Evolutionary conservation across 2,888 invertebrate genomes (phyloP).

Genomic region (Hypomecis atomaria): DNA sequence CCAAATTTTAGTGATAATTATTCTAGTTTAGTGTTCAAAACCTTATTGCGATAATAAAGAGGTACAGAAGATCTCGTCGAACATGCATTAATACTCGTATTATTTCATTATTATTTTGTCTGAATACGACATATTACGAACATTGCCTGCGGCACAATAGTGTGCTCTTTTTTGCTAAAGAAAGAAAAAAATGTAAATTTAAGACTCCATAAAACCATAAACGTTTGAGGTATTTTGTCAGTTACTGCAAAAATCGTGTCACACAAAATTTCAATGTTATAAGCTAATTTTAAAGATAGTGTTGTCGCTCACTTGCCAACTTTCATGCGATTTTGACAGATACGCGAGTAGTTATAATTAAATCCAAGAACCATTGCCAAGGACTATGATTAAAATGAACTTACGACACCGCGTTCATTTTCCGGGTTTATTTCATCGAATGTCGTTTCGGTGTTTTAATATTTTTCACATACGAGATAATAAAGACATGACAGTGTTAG

Average conservation of each 20-base stretch:
- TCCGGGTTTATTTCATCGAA: conserved; percentile 37
- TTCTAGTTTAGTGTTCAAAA: too few relatives aligned
- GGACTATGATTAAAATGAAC: conserved; percentile 50
- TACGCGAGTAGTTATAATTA: conserved; percentile 77
- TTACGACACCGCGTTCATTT: conserved; percentile 30
- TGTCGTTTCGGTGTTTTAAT: conserved; percentile 14
- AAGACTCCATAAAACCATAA: neutral
- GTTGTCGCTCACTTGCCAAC: conserved; percentile 75
- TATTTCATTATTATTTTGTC: too few relatives aligned
- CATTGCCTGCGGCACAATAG: too few relatives aligned
- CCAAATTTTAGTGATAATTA: too few relatives aligned
- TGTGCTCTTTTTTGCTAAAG: too few relatives aligned
- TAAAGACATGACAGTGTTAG: too few relatives aligned
- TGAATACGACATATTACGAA: too few relatives aligned
- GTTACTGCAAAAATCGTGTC: conserved; percentile 40
- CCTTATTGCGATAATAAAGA: too few relatives aligned
- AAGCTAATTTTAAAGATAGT: conserved; percentile 68
- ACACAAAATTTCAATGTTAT: conserved; percentile 67
- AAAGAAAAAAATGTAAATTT: too few relatives aligned
- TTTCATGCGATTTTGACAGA: conserved; percentile 77
- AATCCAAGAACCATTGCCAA: conserved; percentile 80
- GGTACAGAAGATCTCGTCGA: too few relatives aligned
- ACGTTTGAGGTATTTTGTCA: neutral
- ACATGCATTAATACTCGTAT: too few relatives aligned
- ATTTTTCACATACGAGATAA: too few relatives aligned